These are phyloP conservation scores for Dexiosoma caninum DNA, from an alignment of 2,888 invertebrate genomes.

Conservation along the genomic window DNA sequence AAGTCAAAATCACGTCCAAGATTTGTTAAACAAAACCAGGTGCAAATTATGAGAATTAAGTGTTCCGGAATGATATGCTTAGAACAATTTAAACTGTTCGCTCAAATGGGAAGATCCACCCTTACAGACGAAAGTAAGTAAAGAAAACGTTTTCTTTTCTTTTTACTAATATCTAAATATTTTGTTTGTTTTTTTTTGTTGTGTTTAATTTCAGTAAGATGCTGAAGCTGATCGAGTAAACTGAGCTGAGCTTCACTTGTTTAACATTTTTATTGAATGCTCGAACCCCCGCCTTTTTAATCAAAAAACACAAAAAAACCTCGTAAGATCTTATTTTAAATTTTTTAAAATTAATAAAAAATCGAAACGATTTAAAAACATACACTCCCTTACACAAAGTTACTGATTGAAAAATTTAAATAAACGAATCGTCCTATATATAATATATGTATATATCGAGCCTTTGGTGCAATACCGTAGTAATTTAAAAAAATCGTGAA, in stretches of 20 bases:
- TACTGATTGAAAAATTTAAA: slow-evolving; percentile 60
- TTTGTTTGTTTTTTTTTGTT: slow-evolving; percentile 73
- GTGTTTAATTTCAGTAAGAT: slow-evolving; percentile 99
- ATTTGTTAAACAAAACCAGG: slow-evolving; percentile 99
- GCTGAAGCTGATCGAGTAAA: slow-evolving; percentile 95
- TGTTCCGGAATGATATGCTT: slow-evolving; percentile 98
- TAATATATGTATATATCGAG: slow-evolving; percentile 67
- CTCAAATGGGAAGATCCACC: slow-evolving; percentile 99
- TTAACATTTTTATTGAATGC: slow-evolving; percentile 64
- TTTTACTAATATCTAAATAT: background rate
- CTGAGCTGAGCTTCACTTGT: slow-evolving; percentile 73
- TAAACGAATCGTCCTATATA: slow-evolving; percentile 63
- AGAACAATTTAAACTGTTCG: slow-evolving; percentile 98
- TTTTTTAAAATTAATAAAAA: slow-evolving; percentile 60
- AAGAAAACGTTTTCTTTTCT: background rate
- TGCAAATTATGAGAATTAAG: slow-evolving; percentile 99
- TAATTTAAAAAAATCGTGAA: no score
- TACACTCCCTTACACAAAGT: slow-evolving; percentile 62
- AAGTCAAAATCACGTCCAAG: slow-evolving; percentile 96
- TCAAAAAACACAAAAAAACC: slow-evolving; percentile 57
- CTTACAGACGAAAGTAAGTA: slow-evolving; percentile 97
- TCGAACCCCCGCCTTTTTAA: slow-evolving; percentile 70
- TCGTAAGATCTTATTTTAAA: slow-evolving; percentile 61
- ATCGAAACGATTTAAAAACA: slow-evolving; percentile 64
- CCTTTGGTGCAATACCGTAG: no score